Conservation (phyloP, 2,888 invertebrate species). For the Junonia oenone region DNA sequence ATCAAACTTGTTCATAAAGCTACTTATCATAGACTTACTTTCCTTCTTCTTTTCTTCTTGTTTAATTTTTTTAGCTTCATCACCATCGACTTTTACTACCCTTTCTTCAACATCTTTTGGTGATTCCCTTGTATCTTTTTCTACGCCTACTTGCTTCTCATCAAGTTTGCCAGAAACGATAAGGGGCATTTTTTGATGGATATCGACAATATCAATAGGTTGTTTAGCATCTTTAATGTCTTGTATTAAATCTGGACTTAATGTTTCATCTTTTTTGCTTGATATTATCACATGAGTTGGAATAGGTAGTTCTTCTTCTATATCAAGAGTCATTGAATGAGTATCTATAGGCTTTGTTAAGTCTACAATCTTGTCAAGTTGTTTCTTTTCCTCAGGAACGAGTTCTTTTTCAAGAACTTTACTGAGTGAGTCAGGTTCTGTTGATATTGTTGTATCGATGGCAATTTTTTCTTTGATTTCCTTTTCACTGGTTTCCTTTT, state of each 20-base stretch:
- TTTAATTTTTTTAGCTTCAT: constrained; percentile 24
- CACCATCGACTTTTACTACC: constrained; percentile 18
- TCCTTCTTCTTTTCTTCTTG: constrained; percentile 37
- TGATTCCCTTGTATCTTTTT: constrained; percentile 42
- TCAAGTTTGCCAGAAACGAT: constrained; percentile 58
- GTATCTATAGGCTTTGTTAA: not conserved
- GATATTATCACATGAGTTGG: not conserved
- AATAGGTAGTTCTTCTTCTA: not conserved
- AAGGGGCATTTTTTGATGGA: constrained; percentile 26
- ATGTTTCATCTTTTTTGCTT: constrained; percentile 18
- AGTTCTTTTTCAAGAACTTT: constrained; percentile 50
- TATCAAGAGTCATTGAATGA: not conserved
- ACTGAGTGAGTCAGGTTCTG: constrained; percentile 43
- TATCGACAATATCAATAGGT: constrained; percentile 3
- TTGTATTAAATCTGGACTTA: constrained; percentile 30
- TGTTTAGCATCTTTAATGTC: constrained; percentile 20
- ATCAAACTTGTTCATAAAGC: constrained; percentile 44
- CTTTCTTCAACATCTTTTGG: constrained; percentile 23
- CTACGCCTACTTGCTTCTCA: constrained; percentile 60
- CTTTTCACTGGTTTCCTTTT: constrained; percentile 12
- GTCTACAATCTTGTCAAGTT: not conserved
- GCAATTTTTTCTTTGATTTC: constrained; percentile 28
- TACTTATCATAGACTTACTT: constrained; percentile 38
- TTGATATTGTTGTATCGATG: constrained; percentile 41
- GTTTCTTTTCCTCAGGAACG: constrained; percentile 38